Evolutionary conservation across 2,113 vertebrate genomes (phyloP), one percentile per base, ranked within the genome.

Genomic region (rabbit (Oryctolagus cuniculus)): DNA sequence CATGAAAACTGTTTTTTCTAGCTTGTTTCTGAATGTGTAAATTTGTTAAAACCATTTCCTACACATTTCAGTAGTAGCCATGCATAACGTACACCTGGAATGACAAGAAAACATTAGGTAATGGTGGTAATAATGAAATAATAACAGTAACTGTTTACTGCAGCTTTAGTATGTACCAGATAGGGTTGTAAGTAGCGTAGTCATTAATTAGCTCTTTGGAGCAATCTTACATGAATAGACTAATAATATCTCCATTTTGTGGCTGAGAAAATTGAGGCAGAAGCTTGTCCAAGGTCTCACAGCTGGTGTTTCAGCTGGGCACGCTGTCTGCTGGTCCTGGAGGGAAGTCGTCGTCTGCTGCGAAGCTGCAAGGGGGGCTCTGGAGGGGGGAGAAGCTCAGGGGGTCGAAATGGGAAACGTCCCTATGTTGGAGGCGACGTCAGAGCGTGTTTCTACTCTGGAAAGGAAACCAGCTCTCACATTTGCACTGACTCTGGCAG

Each of bases 401-500:
- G 9, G 51, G 64, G 64, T 89, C 1, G 29, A 85, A 90, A 77
- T 34, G 27, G 55, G 63, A 64, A 78, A 27, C 36, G 55, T 90
- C 34, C 74, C 19, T 82, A 53, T 51, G 70, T 92, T 89, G 27
- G 49, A 87, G 78, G 49, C 72, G 81, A 93, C 91, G 61, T 92
- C 38, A 73, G 58, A 7, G 36, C 34, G 44, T 73, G 22, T 69
- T 92, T 91, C 75, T 85, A 22, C 92, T 96, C 85, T 49, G 96
- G 73, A 90, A 97, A 97, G 94, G 64, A n/a, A 82, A 66, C 0
- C 51, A 79, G 3, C 87, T 90, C 90, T 96, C 90, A 34, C 85
- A 79, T 95, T 95, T 89, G 92, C 80, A 77, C 92, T 85, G 94
- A 31, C 63, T 80, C 79, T 96, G 92, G 85, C 88, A 89, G 61